Percentiles rank a stretch among this genome's conserved stretches.
Evolutionary conservation across 1,140 invertebrate genomes (phyloP).

Genomic region (Agrilus planipennis): DNA sequence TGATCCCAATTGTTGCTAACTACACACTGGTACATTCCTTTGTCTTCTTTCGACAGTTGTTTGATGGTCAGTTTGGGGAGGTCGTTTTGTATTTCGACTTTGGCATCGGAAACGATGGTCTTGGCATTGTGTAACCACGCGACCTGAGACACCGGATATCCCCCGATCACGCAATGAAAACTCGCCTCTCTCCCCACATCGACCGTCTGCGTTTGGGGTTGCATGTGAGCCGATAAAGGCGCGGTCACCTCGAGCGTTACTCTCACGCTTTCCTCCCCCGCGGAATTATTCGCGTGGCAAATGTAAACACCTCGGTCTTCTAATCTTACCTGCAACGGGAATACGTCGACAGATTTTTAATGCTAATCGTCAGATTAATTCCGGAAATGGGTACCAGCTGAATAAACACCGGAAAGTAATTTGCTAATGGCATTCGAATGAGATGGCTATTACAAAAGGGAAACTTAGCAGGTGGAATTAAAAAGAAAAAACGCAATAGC

Average conservation of each 20-base stretch:
- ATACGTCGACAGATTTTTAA: no score
- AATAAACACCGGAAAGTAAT: no score
- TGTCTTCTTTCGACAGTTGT: conserved; percentile 60
- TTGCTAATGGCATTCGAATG: no score
- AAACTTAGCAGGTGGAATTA: no score
- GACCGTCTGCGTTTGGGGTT: conserved; percentile 61
- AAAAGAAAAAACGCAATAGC: no score
- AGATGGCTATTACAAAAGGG: no score
- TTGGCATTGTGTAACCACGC: conserved; percentile 77
- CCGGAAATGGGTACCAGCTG: no score
- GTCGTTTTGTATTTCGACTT: conserved; percentile 42
- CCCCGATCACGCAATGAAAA: conserved; percentile 76
- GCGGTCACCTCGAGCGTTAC: conserved; percentile 51
- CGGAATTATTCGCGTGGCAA: conserved; percentile 79
- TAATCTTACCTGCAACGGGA: conserved; percentile 42
- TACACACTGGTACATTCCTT: conserved; percentile 85
- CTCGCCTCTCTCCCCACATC: conserved; percentile 69
- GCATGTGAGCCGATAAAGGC: conserved; percentile 58
- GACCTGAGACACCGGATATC: conserved; percentile 67
- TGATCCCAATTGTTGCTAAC: conserved; percentile 76
- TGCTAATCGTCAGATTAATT: no score
- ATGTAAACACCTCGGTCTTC: conserved; percentile 75
- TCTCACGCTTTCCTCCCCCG: conserved; percentile 71
- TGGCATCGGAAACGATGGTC: conserved; percentile 48
- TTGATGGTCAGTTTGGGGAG: conserved; percentile 48